phyloP scores from a whole-genome alignment of 1,140 invertebrate genomes.

The Philotrypesis tridentata region DNA sequence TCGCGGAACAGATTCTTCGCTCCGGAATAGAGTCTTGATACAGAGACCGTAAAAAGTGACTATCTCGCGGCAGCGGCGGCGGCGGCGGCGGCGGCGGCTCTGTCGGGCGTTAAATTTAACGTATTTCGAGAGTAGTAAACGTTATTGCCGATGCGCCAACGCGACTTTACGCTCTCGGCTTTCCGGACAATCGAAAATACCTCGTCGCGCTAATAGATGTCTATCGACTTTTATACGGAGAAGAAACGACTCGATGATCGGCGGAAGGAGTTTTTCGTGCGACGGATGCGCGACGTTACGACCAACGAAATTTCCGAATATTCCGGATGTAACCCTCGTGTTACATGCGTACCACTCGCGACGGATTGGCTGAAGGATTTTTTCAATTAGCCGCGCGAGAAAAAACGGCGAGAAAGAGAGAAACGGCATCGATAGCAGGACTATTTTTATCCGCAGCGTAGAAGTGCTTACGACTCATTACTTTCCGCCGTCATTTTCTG shows the following conservation, averaged over 20 bases:
- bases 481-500: not conserved
- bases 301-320: too few relatives aligned
- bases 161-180: not conserved
- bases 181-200: not conserved
- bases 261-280: too few relatives aligned
- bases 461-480: not conserved
- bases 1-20: not conserved
- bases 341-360: not conserved
- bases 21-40: not conserved
- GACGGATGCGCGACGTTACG: too few relatives aligned
- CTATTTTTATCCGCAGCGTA: constrained; percentile 4
- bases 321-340: not conserved
- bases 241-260: not conserved
- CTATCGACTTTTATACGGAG: not conserved
- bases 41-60: not conserved
- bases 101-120: constrained; percentile 51
- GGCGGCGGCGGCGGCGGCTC: not conserved
- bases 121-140: constrained; percentile 54
- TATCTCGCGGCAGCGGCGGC: not conserved
- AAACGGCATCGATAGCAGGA: constrained; percentile 11
- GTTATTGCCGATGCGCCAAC: constrained; percentile 43
- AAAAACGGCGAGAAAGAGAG: too few relatives aligned
- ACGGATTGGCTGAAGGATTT: constrained; percentile 17
- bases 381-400: constrained; percentile 31
- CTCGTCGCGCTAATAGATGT: not conserved